phyloP scores from a whole-genome alignment of 2,797 vertebrate genomes.

The Columba guinea region DNA sequence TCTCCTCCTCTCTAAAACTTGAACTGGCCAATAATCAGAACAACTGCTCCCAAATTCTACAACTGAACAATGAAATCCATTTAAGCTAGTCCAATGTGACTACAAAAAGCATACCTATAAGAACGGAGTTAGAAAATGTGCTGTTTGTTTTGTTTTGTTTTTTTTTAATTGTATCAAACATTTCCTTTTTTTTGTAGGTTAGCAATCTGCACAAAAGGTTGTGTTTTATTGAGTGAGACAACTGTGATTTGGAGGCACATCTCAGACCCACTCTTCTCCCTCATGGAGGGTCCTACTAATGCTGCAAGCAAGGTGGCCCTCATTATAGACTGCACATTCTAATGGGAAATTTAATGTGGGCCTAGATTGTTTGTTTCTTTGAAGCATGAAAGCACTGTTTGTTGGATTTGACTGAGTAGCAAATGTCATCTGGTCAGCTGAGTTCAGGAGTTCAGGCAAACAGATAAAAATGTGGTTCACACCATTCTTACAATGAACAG shows the following conservation, averaged over 20 bases:
- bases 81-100: background rate
- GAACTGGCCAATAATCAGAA: background rate
- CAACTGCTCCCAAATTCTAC: background rate
- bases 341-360: background rate
- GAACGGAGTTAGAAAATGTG: background rate
- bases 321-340: background rate
- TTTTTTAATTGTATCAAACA: background rate
- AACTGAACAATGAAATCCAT: background rate
- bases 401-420: background rate
- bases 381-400: background rate
- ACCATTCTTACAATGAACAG: background rate
- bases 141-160: background rate
- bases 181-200: background rate
- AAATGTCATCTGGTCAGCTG: background rate
- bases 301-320: background rate
- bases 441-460: background rate
- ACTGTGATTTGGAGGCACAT: background rate
- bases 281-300: background rate
- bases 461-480: background rate
- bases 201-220: background rate
- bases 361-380: background rate
- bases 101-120: rapidly evolving
- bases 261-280: background rate
- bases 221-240: background rate
- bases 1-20: background rate